Evolutionary conservation across 2,797 vertebrate genomes (phyloP), one percentile per base, ranked within the genome.

Genomic region (Otolemur crassicaudatus): DNA sequence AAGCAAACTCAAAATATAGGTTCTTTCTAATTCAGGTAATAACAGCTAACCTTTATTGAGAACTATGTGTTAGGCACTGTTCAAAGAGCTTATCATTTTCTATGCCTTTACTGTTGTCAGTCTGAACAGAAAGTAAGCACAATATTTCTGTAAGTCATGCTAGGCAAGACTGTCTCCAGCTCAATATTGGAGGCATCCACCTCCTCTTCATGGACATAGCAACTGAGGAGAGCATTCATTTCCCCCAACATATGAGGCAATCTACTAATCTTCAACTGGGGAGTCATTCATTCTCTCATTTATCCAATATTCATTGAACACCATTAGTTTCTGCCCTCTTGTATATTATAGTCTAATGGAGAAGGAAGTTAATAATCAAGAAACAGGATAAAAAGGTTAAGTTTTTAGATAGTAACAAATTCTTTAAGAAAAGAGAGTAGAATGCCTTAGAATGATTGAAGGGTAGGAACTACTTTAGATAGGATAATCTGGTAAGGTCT

Each of bases 341-440:
- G 25, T 56, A 86, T 63, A n/a, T 94, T 89, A 91, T 46, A 86
- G 37, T 96, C 34, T 91, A 95, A 69, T 22, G n/a, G 63, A 31
- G 11, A 93, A 93, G 14, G 46, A 27, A 91, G 43, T 72, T 89
- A 73, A 94, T 87, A 61, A 95, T 76, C 19, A 82, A n/a, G 19
- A 76, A n/a, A 92, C 49, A n/a, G 86, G 29, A 82, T 43, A 43
- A 58, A 49, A 70, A 90, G 65, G 69, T 60, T 58, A 91, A n/a
- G 19, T 85, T 84, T 63, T 90, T 16, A 72, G 25, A 37, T 43
- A 82, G 49, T 85, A 49, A 70, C 77, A 96, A 91, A 14, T 95
- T 89, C 65, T 95, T 34, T 82, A 83, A 93, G 40, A 89, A 94
- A 93, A 93, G 53, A 75, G n/a, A 92, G 7, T 90, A 75, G 65